These are phyloP conservation scores for Reinhardtius hippoglossoides DNA, from an alignment of 2,113 vertebrate genomes.

Conservation along the genomic window DNA sequence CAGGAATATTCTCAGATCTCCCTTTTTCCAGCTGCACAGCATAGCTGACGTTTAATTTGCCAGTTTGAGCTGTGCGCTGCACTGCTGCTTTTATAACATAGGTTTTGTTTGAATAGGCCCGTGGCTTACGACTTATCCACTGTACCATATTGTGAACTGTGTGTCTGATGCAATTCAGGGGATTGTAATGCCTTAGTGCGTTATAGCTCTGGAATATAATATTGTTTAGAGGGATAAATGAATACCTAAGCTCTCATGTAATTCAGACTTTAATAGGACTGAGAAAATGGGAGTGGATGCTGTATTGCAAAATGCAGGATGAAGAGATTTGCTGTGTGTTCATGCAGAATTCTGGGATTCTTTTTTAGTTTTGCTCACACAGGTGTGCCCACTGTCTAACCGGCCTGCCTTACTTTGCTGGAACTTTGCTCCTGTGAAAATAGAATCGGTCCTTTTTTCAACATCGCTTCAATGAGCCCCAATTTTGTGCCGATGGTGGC, in stretches of 20 bases:
- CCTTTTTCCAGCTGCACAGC: constrained; percentile 40
- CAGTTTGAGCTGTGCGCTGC: constrained; percentile 37
- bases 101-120: constrained; percentile 60
- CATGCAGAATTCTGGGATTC: constrained; percentile 4
- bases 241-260: constrained; percentile 59
- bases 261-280: constrained; percentile 48
- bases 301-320: constrained; percentile 28
- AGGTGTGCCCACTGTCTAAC: constrained; percentile 50
- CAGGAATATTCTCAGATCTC: constrained; percentile 46
- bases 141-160: constrained; percentile 58
- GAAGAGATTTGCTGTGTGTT: constrained; percentile 26
- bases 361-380: constrained; percentile 21
- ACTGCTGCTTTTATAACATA: constrained; percentile 43
- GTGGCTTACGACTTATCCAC: constrained; percentile 67
- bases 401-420: background rate
- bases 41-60: constrained; percentile 46
- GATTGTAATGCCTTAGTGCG: constrained; percentile 52
- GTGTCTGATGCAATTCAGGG: constrained; percentile 52
- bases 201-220: constrained; percentile 54
- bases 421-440: constrained; percentile 61
- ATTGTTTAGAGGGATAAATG: constrained; percentile 68
- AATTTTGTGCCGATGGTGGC: constrained; percentile 61
- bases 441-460: constrained; percentile 70
- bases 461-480: constrained; percentile 78
- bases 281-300: constrained; percentile 33